Base-by-base conservation (phyloP, 1,140 invertebrate species). In the Mesaphorura yosii region DNA sequence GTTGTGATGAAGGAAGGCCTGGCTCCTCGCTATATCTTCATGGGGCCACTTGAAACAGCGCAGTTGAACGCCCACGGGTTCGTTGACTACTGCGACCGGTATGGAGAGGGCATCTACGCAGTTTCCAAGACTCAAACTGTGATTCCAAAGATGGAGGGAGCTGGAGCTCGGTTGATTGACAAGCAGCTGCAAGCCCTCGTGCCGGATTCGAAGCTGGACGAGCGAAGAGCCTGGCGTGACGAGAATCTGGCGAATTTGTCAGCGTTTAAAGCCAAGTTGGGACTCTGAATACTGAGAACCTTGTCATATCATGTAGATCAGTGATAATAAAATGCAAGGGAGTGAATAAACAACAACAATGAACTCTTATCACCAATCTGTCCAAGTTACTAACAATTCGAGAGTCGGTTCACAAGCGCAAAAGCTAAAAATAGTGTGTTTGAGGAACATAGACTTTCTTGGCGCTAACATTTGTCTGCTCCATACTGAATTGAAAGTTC, bases 1-100 rank as follows among this genome's bases (percentile, higher is more conserved):
- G 84, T 81, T 62, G 87, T 96, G 0, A 95, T 96, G 78, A 87
- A 82, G 15, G 85, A 94, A 70, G 94, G 94, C 19, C 74, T 98
- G 12, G 93, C 91, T 17, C 86, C 87, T 76, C 76, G 93, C 51
- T 98, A 96, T 67, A 91, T 91, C 3, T 96, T 96, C 68, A 73
- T 95, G 19, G 94, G 94, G 22, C 83, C 89, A 1, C 74, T 96
- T 46, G 90, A 97, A 75, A 92, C 90, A 0, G 86, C 87, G 20
- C 91, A 95, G 72, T 75, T 97, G 22, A 97, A 97, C 73, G 90
- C 91, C 25, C 83, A 91, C 72, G 91, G 81, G 7, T 80, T 84
- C 69, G 66, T 71, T 5, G 78, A 80, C 57, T 86, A 86, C 63
- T 78, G 78, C 51, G 75, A 83, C 31, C 69, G 82, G 31, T 95